These are phyloP conservation scores for Mesorhabditis spiculigera DNA, from an alignment of 2,888 invertebrate genomes.

Conservation along the genomic window DNA sequence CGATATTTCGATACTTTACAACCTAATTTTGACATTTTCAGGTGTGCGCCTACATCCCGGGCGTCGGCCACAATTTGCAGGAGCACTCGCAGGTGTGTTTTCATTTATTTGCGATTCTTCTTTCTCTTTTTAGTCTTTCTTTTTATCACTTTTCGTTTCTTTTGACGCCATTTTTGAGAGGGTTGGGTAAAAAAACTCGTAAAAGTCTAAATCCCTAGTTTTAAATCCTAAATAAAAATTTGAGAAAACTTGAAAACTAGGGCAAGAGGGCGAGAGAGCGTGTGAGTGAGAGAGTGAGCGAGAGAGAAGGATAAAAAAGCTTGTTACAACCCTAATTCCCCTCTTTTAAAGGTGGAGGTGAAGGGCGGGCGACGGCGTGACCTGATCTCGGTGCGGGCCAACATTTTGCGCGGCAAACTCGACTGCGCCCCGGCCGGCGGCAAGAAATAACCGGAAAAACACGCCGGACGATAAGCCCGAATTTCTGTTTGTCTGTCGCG, in stretches of 20 bases:
- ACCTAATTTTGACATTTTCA: constrained; percentile 65
- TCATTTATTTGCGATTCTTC: neutral
- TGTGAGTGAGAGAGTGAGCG: neutral
- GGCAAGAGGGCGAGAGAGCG: too few species aligned
- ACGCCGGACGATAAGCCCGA: too few species aligned
- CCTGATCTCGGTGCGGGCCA: constrained; percentile 89
- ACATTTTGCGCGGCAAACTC: constrained; percentile 88
- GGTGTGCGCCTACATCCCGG: constrained; percentile 87
- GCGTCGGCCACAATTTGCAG: constrained; percentile 88
- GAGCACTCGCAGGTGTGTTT: constrained; percentile 49
- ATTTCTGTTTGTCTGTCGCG: too few species aligned
- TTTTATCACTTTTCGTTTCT: constrained; percentile 2
- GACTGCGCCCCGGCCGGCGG: constrained; percentile 79
- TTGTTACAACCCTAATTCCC: neutral
- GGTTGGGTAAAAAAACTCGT: neutral
- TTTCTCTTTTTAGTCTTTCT: neutral
- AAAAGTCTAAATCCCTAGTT: too few species aligned
- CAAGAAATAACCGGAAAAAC: constrained; percentile 14
- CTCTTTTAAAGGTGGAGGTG: constrained; percentile 71
- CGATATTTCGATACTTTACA: constrained; percentile 53
- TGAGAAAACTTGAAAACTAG: too few species aligned
- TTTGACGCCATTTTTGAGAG: neutral
- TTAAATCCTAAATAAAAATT: too few species aligned
- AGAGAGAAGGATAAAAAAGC: neutral
- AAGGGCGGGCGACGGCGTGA: constrained; percentile 83